Base-by-base conservation (phyloP, 1,140 invertebrate genomes). In the Drosophila quadrilineata region DNA sequence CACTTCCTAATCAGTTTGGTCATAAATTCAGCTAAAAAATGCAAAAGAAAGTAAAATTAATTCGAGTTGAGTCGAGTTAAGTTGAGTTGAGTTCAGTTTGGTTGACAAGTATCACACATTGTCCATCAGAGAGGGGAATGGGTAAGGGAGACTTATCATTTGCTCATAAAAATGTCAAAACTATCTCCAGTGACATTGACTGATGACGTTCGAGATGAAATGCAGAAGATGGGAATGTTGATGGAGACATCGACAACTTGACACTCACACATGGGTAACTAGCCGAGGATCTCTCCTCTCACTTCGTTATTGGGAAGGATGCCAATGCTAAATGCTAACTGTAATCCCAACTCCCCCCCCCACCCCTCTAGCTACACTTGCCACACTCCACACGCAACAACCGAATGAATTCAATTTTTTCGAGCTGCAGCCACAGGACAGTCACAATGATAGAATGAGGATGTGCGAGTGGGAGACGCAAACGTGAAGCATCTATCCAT, bases 141-240 rank as follows among this genome's bases (percentile, higher is more conserved):
- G n/a, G n/a, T n/a, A n/a, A n/a, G n/a, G n/a, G n/a, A 53, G 71
- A 71, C 79, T 85, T 84, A 84, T 84, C 74, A 87, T 85, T 66
- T 71, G 71, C 73, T 75, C 74, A 76, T 87, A 87, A 87, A 85
- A 85, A 80, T 87, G 80, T 85, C 80, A 84, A 82, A 86, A 86
- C 82, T 87, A 76, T 87, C 76, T 73, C n/a, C 53, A 57, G 52
- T 77, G 82, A 87, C 82, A 74, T 77, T 87, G 82, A 87, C 66
- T 87, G 82, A 87, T 87, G 73, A 76, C 82, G 70, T 48, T 38
- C 41, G 3, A 36, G 19, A 12, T 28, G 36, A 21, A 14, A 19
- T 17, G 14, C 29, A 16, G 19, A 6, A 6, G 63, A 57, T 12
- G 41, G 22, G 28, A 12, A 16, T 31, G 35, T 3, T 22, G 38